phyloP scores from a whole-genome alignment of 2,113 vertebrate species.

The Etia nguti region DNA sequence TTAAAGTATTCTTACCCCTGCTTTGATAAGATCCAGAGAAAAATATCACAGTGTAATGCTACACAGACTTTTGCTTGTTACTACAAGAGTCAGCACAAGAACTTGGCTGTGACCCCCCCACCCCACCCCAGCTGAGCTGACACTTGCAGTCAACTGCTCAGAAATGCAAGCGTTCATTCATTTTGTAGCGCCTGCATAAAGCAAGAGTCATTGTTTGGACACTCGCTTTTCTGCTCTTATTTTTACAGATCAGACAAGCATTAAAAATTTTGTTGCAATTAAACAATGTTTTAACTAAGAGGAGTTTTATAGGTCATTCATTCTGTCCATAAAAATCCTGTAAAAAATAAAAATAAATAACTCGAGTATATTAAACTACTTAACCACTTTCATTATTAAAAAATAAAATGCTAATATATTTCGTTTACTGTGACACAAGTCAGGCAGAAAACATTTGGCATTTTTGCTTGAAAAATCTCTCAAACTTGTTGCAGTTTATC shows the following conservation, averaged over 20 bases:
- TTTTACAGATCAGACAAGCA: not conserved
- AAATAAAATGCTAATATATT: not conserved
- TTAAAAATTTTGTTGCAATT: not conserved
- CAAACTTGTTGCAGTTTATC: not conserved
- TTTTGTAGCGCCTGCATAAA: not conserved
- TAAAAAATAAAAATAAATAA: not conserved
- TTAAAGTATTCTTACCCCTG: not conserved
- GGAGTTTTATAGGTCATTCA: not conserved
- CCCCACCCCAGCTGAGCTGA: not conserved
- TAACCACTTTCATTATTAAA: not conserved
- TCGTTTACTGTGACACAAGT: not conserved
- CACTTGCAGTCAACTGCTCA: not conserved
- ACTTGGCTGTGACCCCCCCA: not conserved
- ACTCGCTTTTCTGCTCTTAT: not conserved
- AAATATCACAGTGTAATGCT: not conserved
- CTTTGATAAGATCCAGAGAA: not conserved
- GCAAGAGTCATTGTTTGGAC: not conserved
- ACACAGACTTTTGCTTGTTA: not conserved
- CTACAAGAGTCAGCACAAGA: not conserved
- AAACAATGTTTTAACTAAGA: too few relatives aligned
- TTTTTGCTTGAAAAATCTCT: not conserved
- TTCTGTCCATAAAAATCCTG: not conserved
- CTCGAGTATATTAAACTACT: not conserved
- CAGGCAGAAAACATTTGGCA: not conserved
- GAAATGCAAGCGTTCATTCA: not conserved